phyloP scores from a whole-genome alignment of 2,113 vertebrate genomes.

The Dunckerocampus dactyliophorus region DNA sequence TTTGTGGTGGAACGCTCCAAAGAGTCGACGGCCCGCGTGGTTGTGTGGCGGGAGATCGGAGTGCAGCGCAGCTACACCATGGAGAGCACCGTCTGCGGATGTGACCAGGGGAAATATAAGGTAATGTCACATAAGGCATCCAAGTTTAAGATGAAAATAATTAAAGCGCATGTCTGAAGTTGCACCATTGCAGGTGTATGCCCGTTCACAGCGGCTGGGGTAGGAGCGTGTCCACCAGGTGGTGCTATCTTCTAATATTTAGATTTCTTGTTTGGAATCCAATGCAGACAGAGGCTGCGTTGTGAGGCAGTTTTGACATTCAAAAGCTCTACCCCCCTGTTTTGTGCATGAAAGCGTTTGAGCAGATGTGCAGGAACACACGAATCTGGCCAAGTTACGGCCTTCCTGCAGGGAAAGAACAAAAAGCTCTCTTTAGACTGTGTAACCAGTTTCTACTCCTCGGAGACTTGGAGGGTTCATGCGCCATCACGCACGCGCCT shows the following conservation, averaged over 20 bases:
- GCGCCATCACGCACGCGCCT: constrained; percentile 6
- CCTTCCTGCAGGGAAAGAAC: constrained; percentile 28
- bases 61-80: constrained; percentile 97
- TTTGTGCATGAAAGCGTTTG: constrained; percentile 38
- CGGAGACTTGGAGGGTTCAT: constrained; percentile 9
- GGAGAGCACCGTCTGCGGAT: constrained; percentile 97
- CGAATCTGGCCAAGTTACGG: constrained; percentile 35
- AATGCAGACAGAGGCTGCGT: constrained; percentile 44
- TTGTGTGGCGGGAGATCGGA: constrained; percentile 96
- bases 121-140: constrained; percentile 51
- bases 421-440: constrained; percentile 11
- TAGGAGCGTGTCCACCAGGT: constrained; percentile 45
- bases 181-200: too few species aligned
- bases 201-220: too few species aligned
- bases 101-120: constrained; percentile 97
- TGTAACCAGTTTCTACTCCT: constrained; percentile 4
- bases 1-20: constrained; percentile 98
- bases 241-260: constrained; percentile 21
- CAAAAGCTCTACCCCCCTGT: constrained; percentile 22
- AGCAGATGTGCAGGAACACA: constrained; percentile 58
- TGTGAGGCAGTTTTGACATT: constrained; percentile 39
- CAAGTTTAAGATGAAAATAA: too few species aligned
- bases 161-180: too few species aligned
- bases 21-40: constrained; percentile 93
- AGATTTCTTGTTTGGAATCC: constrained; percentile 5